Percentiles rank a stretch among this genome's conserved stretches.
Evolutionary conservation across 2,797 vertebrate genomes (phyloP).

Genomic region (Graptemys geographica): DNA sequence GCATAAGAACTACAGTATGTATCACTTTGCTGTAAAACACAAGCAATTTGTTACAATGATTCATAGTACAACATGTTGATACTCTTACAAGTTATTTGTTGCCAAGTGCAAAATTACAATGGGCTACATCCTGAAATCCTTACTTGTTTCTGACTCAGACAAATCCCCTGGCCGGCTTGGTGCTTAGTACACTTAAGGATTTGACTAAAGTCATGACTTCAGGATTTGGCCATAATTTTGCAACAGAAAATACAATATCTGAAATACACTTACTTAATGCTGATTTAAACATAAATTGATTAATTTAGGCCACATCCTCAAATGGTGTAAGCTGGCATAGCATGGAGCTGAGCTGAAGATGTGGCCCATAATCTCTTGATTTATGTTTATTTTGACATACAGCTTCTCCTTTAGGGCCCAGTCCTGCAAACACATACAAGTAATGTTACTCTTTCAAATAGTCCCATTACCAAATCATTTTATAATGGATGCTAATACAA

Average conservation of each 20-base stretch:
- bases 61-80: not conserved
- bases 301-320: not conserved
- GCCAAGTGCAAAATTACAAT: not conserved
- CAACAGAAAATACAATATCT: not conserved
- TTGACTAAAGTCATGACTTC: not conserved
- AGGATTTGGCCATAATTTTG: constrained; percentile 16
- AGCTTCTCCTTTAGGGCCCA: constrained; percentile 66
- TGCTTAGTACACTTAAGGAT: not conserved
- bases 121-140: not conserved
- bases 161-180: not conserved
- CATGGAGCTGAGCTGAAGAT: constrained; percentile 17
- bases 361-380: constrained; percentile 41
- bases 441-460: constrained; percentile 65
- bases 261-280: constrained; percentile 21
- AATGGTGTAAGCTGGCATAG: constrained; percentile 13
- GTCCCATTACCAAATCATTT: constrained; percentile 68
- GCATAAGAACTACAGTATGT: not conserved
- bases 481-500: constrained; percentile 59
- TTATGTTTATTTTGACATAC: constrained; percentile 43
- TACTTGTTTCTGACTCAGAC: not conserved
- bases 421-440: constrained; percentile 62
- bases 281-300: not conserved
- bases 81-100: not conserved
- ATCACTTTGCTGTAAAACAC: not conserved
- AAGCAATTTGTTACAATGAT: constrained; percentile 20